Percentiles rank a stretch among this genome's conserved stretches.
These are phyloP conservation scores for Stichopus chloronotus DNA, from an alignment of 35 echinoderm and acorn worm species.

Conservation along the genomic window DNA sequence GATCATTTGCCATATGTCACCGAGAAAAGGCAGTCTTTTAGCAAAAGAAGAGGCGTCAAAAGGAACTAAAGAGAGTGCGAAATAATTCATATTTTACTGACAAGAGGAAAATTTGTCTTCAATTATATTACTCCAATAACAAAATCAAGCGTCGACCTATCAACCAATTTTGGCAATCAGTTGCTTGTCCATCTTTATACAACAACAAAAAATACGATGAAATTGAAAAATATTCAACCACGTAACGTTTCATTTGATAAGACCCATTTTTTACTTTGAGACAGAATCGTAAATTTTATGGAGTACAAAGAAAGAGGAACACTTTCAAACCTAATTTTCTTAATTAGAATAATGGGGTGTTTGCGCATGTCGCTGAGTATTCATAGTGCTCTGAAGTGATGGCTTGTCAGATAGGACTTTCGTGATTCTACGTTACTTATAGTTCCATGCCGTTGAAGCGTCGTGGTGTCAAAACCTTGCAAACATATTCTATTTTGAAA, in stretches of 20 bases:
- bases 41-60: neutral
- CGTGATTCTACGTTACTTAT: too few relatives aligned
- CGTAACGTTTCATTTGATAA: neutral
- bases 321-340: too few relatives aligned
- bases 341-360: too few relatives aligned
- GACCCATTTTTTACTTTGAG: neutral
- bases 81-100: neutral
- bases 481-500: too few relatives aligned
- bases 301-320: too few relatives aligned
- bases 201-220: neutral
- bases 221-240: neutral
- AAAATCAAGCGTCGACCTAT: neutral
- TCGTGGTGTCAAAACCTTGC: too few relatives aligned
- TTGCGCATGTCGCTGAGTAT: too few relatives aligned
- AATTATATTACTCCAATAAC: neutral
- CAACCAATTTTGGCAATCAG: neutral
- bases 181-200: neutral
- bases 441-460: too few relatives aligned
- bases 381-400: too few relatives aligned
- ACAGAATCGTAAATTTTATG: too few relatives aligned
- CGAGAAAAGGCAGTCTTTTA: neutral
- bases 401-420: too few relatives aligned
- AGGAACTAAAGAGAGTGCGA: neutral
- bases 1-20: neutral
- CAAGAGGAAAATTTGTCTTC: too few relatives aligned